Base-by-base conservation (phyloP, 2,797 vertebrate genomes). In the Merluccius polli region DNA sequence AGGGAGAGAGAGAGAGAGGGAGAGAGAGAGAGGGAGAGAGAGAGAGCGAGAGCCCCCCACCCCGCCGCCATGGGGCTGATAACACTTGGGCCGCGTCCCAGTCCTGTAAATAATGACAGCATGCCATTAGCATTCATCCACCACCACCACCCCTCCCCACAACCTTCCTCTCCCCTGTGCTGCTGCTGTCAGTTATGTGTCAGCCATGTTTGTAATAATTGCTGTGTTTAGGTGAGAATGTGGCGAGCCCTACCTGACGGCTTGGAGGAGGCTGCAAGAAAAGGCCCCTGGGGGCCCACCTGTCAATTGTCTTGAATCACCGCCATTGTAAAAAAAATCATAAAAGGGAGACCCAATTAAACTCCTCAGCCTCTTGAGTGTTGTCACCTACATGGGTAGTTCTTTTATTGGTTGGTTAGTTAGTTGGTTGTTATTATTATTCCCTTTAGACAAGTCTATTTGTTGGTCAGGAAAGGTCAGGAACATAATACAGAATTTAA, bases 71-170 rank as follows among this genome's bases (percentile, higher is more conserved):
- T 78, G 85, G 89, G 91, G 87, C 89, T 90, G 90, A 91, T 84
- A 80, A 88, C 86, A 85, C 86, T 91, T 91, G 88, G 91, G 87
- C 82, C 63, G n/a, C 81, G 77, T 92, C 90, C 92, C 91, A 91
- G 91, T 82, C 81, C 86, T 92, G 88, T 92, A 92, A 89, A 92
- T 91, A 91, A 92, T 92, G 90, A 91, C 90, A 89, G 88, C 87
- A 89, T 90, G 86, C 90, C 88, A 88, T 90, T 92, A 87, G 88
- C 87, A 82, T 91, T 90, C 77, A 87, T 90, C 91, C 86, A 86
- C 85, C 74, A 79, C 83, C 75, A 76, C 83, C 80, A 77, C 52
- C 52, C 8, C 52, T 11, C 0, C 52, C 48, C 48, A 52, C 21
- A 18, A 21, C n/a, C 52, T 8, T 21, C 52, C 9, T 65, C 59